Percentiles rank a stretch among this genome's conserved stretches.
phyloP scores from a whole-genome alignment of 2,113 vertebrate species.

The Orthonyx spaldingii region DNA sequence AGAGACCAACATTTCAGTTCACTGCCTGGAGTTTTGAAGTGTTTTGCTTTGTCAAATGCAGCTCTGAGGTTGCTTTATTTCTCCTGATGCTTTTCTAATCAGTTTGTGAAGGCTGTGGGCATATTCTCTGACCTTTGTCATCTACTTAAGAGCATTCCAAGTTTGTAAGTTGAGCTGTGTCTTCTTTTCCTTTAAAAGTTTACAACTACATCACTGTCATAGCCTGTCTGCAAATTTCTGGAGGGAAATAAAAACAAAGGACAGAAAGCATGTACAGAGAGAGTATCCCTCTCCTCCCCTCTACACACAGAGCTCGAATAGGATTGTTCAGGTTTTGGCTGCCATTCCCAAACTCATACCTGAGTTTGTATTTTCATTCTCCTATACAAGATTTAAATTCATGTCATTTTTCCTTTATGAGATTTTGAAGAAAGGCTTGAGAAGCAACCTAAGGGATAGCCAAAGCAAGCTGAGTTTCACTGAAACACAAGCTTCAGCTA shows the following conservation, averaged over 20 bases:
- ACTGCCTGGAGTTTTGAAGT: neutral
- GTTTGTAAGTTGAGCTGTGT: neutral
- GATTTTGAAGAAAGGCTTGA: neutral
- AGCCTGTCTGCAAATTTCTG: neutral
- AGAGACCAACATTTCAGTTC: neutral
- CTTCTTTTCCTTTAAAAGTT: neutral
- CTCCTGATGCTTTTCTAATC: neutral
- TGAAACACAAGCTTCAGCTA: neutral
- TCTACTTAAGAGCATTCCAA: neutral
- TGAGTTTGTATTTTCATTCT: neutral
- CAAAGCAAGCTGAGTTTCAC: neutral
- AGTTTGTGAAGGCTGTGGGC: neutral
- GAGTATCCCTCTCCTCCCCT: neutral
- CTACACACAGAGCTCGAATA: neutral
- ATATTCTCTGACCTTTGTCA: neutral
- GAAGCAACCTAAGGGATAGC: neutral
- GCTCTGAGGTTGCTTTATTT: neutral
- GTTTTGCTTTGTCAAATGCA: neutral
- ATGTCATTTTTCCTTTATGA: neutral
- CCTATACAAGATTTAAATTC: neutral
- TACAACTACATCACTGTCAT: neutral
- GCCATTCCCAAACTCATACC: neutral
- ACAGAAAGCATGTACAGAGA: neutral
- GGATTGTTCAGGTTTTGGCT: neutral
- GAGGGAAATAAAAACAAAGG: neutral